These are phyloP conservation scores for Desmophyllum pertusum DNA, from an alignment of 92 coral and sea anemone species.

Conservation along the genomic window DNA sequence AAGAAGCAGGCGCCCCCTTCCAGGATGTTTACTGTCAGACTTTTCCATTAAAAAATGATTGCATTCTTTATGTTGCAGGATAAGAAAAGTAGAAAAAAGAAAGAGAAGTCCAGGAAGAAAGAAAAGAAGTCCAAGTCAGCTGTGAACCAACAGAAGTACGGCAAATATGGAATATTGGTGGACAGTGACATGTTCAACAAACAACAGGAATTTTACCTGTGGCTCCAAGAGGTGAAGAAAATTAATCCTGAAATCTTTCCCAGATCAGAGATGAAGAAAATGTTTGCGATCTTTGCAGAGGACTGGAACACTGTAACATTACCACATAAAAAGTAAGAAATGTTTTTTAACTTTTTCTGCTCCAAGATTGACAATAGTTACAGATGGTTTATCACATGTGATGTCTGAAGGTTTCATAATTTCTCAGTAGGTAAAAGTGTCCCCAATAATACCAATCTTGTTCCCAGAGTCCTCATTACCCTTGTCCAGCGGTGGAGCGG, in stretches of 20 bases:
- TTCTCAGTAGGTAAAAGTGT: too few relatives aligned
- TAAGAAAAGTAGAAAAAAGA: slow-evolving; percentile 49
- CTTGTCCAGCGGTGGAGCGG: too few relatives aligned
- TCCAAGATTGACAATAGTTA: too few relatives aligned
- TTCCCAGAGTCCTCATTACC: too few relatives aligned
- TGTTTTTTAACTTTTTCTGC: too few relatives aligned
- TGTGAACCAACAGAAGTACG: slow-evolving; percentile 92
- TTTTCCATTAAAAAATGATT: background rate
- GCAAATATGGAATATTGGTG: slow-evolving; percentile 86
- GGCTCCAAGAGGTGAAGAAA: slow-evolving; percentile 92
- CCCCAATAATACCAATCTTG: too few relatives aligned
- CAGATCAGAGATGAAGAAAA: slow-evolving; percentile 85
- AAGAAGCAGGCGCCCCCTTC: too few relatives aligned
- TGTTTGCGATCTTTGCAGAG: slow-evolving; percentile 91
- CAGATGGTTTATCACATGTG: too few relatives aligned
- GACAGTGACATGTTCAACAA: slow-evolving; percentile 91
- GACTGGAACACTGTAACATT: slow-evolving; percentile 95
- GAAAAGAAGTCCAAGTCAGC: slow-evolving; percentile 65
- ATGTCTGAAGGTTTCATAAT: too few relatives aligned
- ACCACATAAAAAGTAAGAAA: slow-evolving; percentile 93
- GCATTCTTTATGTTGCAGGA: background rate
- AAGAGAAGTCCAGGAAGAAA: slow-evolving; percentile 54
- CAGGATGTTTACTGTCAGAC: too few relatives aligned
- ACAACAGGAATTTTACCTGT: slow-evolving; percentile 91
- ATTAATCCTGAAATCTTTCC: slow-evolving; percentile 82